phyloP scores from a whole-genome alignment of 2,888 invertebrate species.

The Pandemis cinnamomeana region DNA sequence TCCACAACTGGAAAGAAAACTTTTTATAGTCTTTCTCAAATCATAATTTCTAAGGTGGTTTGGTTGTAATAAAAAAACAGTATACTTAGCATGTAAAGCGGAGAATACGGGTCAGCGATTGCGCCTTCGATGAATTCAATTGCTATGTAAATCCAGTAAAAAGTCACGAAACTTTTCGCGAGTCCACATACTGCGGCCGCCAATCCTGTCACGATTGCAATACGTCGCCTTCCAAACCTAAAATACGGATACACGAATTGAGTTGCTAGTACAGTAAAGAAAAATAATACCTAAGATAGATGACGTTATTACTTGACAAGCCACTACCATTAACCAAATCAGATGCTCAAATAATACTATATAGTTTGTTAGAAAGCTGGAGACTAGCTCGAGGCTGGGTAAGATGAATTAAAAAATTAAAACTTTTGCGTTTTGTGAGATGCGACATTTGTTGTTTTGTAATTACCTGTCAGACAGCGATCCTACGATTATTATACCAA shows the following conservation, averaged over 20 bases:
- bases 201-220: slow-evolving; percentile 51
- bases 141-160: slow-evolving; percentile 51
- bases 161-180: slow-evolving; percentile 13
- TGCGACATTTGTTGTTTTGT: not conserved
- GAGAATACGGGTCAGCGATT: slow-evolving; percentile 54
- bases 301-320: too few relatives aligned
- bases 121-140: slow-evolving; percentile 53
- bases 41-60: not conserved
- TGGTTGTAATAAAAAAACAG: slow-evolving; percentile 14
- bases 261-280: too few relatives aligned
- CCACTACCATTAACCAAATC: too few relatives aligned
- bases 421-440: too few relatives aligned
- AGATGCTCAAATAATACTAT: too few relatives aligned
- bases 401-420: too few relatives aligned
- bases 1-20: slow-evolving; percentile 64
- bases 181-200: slow-evolving; percentile 49
- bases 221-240: slow-evolving; percentile 52
- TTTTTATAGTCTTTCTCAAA: not conserved
- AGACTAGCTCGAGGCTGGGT: too few relatives aligned
- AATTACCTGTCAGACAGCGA: slow-evolving; percentile 86
- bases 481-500: slow-evolving; percentile 86
- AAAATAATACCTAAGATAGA: too few relatives aligned
- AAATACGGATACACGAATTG: not conserved
- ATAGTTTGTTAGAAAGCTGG: too few relatives aligned
- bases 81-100: slow-evolving; percentile 53